Conservation (phyloP, 2,888 invertebrate species). For the Idaea aversata region DNA sequence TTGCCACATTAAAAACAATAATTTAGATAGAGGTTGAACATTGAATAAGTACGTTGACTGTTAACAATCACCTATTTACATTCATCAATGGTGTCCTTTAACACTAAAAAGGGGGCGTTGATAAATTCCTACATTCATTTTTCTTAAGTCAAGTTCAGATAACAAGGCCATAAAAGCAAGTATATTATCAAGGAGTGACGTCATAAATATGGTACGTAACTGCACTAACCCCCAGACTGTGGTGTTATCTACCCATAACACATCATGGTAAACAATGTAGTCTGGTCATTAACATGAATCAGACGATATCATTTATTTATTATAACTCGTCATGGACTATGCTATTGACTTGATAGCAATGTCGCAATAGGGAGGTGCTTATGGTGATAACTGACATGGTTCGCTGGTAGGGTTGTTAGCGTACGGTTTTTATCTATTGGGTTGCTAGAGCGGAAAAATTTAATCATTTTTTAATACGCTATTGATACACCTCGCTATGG, state of each 20-base stretch:
- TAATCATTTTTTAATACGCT: background rate
- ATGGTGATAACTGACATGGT: slow-evolving; percentile 32
- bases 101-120: background rate
- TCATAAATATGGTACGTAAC: background rate
- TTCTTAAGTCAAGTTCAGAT: background rate
- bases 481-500: background rate
- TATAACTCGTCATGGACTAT: slow-evolving; percentile 30
- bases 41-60: too few species aligned
- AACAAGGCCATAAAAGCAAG: background rate
- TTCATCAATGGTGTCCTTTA: background rate
- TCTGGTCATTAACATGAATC: slow-evolving; percentile 29
- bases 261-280: slow-evolving; percentile 19
- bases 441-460: background rate
- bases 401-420: slow-evolving; percentile 18
- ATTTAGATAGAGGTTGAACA: too few species aligned
- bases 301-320: slow-evolving; percentile 33
- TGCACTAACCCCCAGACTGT: background rate
- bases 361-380: slow-evolving; percentile 29
- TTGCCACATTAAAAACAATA: too few species aligned
- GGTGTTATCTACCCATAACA: slow-evolving; percentile 9
- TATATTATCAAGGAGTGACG: background rate
- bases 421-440: background rate
- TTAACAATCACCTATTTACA: background rate
- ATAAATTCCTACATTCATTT: background rate
- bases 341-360: slow-evolving; percentile 32